Conservation (phyloP, 2,888 invertebrate species). For the Cabera pusaria region DNA sequence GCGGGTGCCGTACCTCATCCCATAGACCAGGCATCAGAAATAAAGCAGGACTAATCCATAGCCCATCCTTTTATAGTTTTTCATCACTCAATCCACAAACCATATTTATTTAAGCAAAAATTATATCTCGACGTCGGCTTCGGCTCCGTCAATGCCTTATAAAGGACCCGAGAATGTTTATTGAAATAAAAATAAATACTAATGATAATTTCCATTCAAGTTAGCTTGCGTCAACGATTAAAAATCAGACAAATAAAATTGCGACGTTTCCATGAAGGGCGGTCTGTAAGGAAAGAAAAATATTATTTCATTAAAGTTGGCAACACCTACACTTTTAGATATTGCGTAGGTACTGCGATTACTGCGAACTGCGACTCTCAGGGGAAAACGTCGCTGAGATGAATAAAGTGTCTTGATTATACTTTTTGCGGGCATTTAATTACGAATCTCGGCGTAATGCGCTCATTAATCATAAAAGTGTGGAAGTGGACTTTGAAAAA, state of each 20-base stretch:
- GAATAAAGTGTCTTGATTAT: conserved; percentile 52
- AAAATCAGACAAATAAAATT: conserved; percentile 5
- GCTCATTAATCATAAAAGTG: conserved; percentile 50
- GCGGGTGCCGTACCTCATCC: too few species aligned
- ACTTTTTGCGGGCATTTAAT: conserved; percentile 53
- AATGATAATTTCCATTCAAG: too few species aligned
- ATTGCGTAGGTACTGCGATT: conserved; percentile 16
- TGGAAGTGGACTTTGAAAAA: conserved; percentile 27
- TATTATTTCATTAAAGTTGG: conserved; percentile 21
- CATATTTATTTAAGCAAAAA: too few species aligned
- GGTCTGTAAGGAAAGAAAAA: conserved; percentile 12
- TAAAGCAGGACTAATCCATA: too few species aligned
- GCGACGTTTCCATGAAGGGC: conserved; percentile 5
- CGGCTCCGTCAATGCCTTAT: too few species aligned
- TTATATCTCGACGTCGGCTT: too few species aligned
- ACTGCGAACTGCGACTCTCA: conserved; percentile 29
- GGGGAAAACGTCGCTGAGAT: conserved; percentile 37
- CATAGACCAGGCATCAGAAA: too few species aligned
- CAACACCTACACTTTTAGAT: conserved; percentile 19
- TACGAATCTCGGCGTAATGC: conserved; percentile 51
- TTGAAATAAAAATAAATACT: too few species aligned
- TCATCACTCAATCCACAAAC: too few species aligned
- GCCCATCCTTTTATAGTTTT: too few species aligned
- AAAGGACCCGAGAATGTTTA: too few species aligned
- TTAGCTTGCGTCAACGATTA: too few species aligned